Percentiles rank a stretch among this genome's conserved stretches.
These are phyloP conservation scores for Petrolisthes manimaculis DNA, from an alignment of 2,888 invertebrate genomes.

Conservation along the genomic window DNA sequence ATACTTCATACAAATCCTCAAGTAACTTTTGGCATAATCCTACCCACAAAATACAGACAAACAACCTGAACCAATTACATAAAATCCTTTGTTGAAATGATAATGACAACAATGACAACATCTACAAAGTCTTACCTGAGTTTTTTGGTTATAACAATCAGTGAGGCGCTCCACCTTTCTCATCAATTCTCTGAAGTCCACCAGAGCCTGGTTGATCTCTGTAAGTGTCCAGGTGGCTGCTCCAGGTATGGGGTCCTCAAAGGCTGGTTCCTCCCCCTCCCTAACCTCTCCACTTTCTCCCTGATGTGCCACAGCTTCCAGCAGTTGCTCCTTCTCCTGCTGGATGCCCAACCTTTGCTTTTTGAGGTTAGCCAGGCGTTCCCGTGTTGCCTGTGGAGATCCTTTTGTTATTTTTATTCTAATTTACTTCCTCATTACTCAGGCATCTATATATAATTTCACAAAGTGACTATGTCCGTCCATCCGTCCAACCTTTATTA, in stretches of 20 bases:
- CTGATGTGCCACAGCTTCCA: not conserved
- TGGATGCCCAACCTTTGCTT: constrained; percentile 53
- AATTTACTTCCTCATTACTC: too few relatives aligned
- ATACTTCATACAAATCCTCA: too few relatives aligned
- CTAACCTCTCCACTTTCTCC: not conserved
- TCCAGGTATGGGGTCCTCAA: constrained; percentile 62
- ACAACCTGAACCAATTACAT: not conserved
- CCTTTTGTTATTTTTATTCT: too few relatives aligned
- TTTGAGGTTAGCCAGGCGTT: constrained; percentile 59
- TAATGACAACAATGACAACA: not conserved
- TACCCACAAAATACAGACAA: too few relatives aligned
- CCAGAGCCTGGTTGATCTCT: constrained; percentile 37
- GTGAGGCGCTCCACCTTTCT: constrained; percentile 56
- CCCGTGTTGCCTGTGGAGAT: constrained; percentile 39
- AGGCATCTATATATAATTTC: too few relatives aligned
- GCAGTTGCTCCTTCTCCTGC: constrained; percentile 45
- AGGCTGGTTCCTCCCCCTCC: constrained; percentile 25
- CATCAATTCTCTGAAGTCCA: constrained; percentile 53
- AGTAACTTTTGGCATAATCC: too few relatives aligned
- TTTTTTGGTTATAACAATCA: constrained; percentile 40
- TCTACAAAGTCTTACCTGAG: constrained; percentile 37
- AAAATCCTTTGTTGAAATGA: too few relatives aligned
- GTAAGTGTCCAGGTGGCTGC: constrained; percentile 52
- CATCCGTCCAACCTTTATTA: too few relatives aligned
- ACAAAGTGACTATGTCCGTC: too few relatives aligned